Conservation (phyloP, 2,797 vertebrate species). For the Cottoperca gobio region DNA sequence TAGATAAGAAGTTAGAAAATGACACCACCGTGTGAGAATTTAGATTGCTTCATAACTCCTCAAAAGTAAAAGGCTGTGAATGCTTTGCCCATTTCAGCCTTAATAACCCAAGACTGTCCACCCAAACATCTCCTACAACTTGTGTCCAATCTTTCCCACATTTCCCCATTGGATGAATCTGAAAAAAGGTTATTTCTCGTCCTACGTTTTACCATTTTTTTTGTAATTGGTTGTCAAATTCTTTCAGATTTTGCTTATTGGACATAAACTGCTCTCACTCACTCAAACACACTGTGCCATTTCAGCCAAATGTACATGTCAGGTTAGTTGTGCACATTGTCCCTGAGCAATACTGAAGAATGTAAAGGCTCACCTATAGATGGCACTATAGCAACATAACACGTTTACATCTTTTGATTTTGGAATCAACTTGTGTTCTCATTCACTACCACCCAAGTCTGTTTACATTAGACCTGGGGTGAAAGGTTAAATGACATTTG, state of each 20-base stretch:
- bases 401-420: no score
- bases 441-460: no score
- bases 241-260: not conserved
- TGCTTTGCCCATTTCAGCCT: not conserved
- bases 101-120: not conserved
- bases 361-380: not conserved
- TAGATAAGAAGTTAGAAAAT: not conserved
- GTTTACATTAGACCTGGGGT: no score
- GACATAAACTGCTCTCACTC: not conserved
- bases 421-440: no score
- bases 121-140: not conserved
- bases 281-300: not conserved
- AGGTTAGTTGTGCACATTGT: not conserved
- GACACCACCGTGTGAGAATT: not conserved
- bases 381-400: conserved; percentile 24
- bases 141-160: not conserved
- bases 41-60: not conserved
- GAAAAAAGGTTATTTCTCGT: not conserved
- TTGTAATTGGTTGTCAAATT: not conserved
- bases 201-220: not conserved
- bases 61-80: not conserved
- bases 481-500: no score
- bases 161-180: not conserved
- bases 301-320: not conserved
- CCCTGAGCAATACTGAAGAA: not conserved